phyloP scores from a whole-genome alignment of 2,888 invertebrate genomes.

The Axea sp. region DNA sequence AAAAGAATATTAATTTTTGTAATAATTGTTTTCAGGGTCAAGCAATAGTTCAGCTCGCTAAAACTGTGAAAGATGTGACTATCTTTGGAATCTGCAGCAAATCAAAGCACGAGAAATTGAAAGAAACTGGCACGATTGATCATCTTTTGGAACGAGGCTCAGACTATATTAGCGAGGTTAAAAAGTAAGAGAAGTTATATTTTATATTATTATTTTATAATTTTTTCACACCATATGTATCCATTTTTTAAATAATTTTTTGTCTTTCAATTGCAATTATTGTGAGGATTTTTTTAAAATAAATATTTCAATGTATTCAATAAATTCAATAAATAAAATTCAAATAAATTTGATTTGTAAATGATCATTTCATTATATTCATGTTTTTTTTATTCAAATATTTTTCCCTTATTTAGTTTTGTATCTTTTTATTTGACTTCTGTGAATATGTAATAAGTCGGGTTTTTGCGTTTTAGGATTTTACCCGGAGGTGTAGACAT shows the following conservation, averaged over 20 bases:
- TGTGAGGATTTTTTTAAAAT: no score
- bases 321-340: no score
- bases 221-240: no score
- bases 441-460: slow-evolving; percentile 4
- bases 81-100: slow-evolving; percentile 92
- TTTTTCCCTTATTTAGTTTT: no score
- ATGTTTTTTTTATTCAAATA: no score
- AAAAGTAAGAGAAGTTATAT: slow-evolving; percentile 84
- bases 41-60: slow-evolving; percentile 90
- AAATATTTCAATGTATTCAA: no score
- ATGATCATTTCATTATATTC: no score
- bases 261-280: no score
- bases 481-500: slow-evolving; percentile 90
- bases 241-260: no score
- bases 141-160: slow-evolving; percentile 89
- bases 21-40: slow-evolving; percentile 84
- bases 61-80: slow-evolving; percentile 89
- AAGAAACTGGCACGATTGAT: slow-evolving; percentile 85
- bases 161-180: slow-evolving; percentile 91
- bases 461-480: slow-evolving; percentile 80
- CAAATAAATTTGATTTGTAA: no score
- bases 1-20: not conserved
- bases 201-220: slow-evolving; percentile 32
- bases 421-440: not conserved
- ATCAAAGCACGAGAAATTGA: slow-evolving; percentile 90